phyloP scores from a whole-genome alignment of 2,113 vertebrate species.

The Psittacula cyanocephala region DNA sequence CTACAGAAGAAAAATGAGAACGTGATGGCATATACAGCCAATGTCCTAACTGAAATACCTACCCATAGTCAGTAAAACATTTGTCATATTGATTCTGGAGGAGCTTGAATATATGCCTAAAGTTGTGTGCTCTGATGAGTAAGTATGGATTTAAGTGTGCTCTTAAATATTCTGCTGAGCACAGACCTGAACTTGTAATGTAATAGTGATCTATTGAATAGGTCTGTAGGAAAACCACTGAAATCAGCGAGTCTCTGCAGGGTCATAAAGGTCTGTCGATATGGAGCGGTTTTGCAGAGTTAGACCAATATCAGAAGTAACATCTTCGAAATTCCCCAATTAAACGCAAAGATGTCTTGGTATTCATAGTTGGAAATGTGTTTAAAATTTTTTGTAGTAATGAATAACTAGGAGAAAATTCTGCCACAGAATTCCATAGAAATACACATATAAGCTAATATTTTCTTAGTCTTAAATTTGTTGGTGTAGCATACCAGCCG shows the following conservation, averaged over 20 bases:
- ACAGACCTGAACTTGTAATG: neutral
- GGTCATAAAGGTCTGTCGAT: neutral
- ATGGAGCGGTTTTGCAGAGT: neutral
- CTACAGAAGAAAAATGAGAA: neutral
- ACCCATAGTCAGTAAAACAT: neutral
- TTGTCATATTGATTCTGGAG: constrained; percentile 15
- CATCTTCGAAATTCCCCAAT: neutral
- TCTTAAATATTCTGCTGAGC: constrained; percentile 53
- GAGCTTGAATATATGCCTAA: neutral
- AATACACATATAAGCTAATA: neutral
- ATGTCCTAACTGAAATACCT: neutral
- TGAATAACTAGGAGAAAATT: neutral
- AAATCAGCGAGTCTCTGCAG: neutral
- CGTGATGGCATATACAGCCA: neutral
- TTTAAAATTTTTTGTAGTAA: neutral
- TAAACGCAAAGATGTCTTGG: neutral
- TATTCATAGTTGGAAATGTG: neutral
- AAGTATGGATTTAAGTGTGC: constrained; percentile 2
- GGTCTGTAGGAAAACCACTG: neutral
- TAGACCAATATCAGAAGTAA: neutral
- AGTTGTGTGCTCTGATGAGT: neutral
- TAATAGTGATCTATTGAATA: neutral
- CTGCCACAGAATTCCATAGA: neutral
- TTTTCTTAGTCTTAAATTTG: neutral
- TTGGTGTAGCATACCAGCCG: neutral